phyloP scores from a whole-genome alignment of 2,113 vertebrate species.

The Herpetotheres cachinnans region DNA sequence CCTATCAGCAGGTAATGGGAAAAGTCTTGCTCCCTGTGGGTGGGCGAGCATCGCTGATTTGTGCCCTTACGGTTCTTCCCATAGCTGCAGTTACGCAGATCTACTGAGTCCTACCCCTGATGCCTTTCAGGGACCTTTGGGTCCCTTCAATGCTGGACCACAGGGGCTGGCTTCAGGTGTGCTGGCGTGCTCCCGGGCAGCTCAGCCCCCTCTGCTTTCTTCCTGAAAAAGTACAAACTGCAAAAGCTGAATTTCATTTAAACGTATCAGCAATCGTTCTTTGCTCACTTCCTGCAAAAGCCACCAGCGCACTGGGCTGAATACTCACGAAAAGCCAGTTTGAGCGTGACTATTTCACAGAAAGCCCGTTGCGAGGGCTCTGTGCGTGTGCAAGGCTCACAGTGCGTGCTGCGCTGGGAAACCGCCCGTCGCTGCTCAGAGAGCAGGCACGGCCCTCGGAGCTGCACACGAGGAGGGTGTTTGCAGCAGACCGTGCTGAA shows the following conservation, averaged over 20 bases:
- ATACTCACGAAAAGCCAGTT: not conserved
- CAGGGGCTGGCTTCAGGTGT: not conserved
- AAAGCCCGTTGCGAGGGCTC: not conserved
- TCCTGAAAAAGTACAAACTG: not conserved
- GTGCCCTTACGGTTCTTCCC: not conserved
- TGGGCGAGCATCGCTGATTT: not conserved
- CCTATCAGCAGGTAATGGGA: not conserved
- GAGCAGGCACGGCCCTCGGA: not conserved
- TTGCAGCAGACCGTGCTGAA: not conserved
- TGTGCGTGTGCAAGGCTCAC: not conserved
- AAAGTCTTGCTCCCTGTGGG: not conserved
- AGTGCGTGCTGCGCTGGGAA: not conserved
- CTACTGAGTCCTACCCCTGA: not conserved
- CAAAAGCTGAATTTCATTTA: not conserved
- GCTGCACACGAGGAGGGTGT: not conserved
- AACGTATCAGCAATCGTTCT: not conserved
- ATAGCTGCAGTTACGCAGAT: not conserved
- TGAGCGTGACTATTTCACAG: rapidly evolving
- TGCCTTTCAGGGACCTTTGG: not conserved
- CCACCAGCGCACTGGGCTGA: rapidly evolving
- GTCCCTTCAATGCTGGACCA: not conserved
- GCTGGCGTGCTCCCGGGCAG: not conserved
- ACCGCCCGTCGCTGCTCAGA: rapidly evolving
- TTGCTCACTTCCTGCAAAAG: not conserved
- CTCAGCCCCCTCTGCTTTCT: not conserved